These are phyloP conservation scores for Orussus abietinus DNA, from an alignment of 1,140 invertebrate genomes.

Conservation along the genomic window DNA sequence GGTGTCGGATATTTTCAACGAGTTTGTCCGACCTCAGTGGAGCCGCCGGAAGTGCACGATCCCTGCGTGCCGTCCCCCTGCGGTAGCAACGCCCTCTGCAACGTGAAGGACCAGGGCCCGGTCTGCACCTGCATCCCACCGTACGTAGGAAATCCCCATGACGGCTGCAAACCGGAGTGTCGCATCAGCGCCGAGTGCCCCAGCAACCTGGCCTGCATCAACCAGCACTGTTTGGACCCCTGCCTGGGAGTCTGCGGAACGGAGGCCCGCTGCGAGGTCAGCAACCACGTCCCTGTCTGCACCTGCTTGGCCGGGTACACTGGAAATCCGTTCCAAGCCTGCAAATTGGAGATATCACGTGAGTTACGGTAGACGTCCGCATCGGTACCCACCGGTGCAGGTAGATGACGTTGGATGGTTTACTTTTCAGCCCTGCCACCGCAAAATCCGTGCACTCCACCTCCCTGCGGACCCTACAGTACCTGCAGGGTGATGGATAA, in stretches of 20 bases:
- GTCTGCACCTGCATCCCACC: constrained; percentile 80
- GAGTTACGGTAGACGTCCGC: constrained; percentile 9
- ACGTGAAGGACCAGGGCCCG: constrained; percentile 62
- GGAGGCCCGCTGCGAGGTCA: constrained; percentile 73
- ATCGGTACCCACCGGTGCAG: no score
- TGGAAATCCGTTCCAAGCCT: constrained; percentile 79
- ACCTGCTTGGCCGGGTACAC: constrained; percentile 69
- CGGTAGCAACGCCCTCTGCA: constrained; percentile 75
- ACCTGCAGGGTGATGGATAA: constrained; percentile 68
- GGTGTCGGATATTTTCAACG: no score
- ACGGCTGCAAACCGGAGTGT: constrained; percentile 77
- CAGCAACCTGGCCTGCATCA: constrained; percentile 74
- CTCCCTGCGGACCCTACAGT: constrained; percentile 78
- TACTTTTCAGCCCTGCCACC: constrained; percentile 45
- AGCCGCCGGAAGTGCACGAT: constrained; percentile 48
- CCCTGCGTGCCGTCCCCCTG: constrained; percentile 80
- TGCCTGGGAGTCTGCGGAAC: constrained; percentile 79
- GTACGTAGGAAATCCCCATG: constrained; percentile 78
- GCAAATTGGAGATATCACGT: constrained; percentile 55
- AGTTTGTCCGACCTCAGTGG: no score
- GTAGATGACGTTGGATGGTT: constrained; percentile 9
- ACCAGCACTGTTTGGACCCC: constrained; percentile 79
- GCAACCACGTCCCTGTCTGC: constrained; percentile 78
- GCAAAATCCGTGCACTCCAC: constrained; percentile 71
- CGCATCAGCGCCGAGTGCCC: constrained; percentile 75